Conservation (phyloP, 2,888 invertebrate species). For the Hedychridium roseum region DNA sequence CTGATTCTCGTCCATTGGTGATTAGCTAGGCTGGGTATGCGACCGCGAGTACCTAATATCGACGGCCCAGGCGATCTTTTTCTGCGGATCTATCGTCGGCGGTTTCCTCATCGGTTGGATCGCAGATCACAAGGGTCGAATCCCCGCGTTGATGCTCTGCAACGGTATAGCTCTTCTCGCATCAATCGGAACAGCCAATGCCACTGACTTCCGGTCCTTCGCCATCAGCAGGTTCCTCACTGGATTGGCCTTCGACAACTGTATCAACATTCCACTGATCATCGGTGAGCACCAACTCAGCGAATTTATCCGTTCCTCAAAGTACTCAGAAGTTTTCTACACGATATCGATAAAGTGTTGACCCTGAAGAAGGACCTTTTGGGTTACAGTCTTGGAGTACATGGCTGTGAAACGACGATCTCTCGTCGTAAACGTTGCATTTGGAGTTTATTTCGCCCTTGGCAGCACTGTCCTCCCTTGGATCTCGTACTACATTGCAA, state of each 20-base stretch:
- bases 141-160: constrained; percentile 65
- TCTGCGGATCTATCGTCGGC: constrained; percentile 66
- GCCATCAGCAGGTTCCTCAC: constrained; percentile 65
- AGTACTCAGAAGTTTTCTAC: neutral
- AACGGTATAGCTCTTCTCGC: constrained; percentile 62
- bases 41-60: constrained; percentile 64
- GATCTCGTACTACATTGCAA: constrained; percentile 64
- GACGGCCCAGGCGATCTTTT: constrained; percentile 66
- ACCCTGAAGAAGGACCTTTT: neutral
- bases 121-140: constrained; percentile 66
- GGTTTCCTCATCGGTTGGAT: constrained; percentile 67
- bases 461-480: constrained; percentile 66
- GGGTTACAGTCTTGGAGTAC: constrained; percentile 64
- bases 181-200: constrained; percentile 63
- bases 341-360: neutral
- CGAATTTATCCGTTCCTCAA: neutral
- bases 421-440: constrained; percentile 66
- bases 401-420: constrained; percentile 66
- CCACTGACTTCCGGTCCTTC: constrained; percentile 64
- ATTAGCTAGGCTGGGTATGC: constrained; percentile 69
- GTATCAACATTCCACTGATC: constrained; percentile 67
- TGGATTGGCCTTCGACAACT: constrained; percentile 67
- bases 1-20: constrained; percentile 28
- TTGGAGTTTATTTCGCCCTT: constrained; percentile 66
- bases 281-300: constrained; percentile 60